A percentile compares a stretch with the other conserved stretches of the same genome.
Conservation (phyloP, 2,888 invertebrate genomes). For the Salpingus planirostris region DNA sequence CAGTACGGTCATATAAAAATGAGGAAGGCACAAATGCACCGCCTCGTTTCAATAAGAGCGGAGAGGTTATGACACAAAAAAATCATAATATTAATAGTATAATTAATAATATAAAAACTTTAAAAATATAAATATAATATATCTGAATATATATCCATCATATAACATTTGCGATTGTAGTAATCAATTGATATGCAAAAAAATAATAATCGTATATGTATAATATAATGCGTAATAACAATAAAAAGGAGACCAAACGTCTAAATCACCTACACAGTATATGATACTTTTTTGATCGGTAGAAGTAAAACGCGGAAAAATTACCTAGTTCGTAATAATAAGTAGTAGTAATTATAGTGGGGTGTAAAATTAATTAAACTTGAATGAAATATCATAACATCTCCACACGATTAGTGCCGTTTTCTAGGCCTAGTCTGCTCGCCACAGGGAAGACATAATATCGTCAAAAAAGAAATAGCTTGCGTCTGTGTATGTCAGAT, state of each 20-base stretch:
- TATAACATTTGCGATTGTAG: too few species aligned
- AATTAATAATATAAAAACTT: slow-evolving; percentile 23
- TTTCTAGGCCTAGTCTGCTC: slow-evolving; percentile 34
- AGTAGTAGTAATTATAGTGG: too few species aligned
- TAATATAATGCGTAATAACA: slow-evolving; percentile 6
- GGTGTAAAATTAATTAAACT: too few species aligned
- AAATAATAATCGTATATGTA: too few species aligned
- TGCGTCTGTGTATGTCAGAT: slow-evolving; percentile 23
- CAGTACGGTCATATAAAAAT: slow-evolving; percentile 37
- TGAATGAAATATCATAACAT: slow-evolving; percentile 40
- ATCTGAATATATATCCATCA: slow-evolving; percentile 16
- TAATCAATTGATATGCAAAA: slow-evolving; percentile 7
- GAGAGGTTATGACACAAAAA: slow-evolving; percentile 38
- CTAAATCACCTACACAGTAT: slow-evolving; percentile 15
- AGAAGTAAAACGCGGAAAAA: slow-evolving; percentile 21
- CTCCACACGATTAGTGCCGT: slow-evolving; percentile 38
- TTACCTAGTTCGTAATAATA: too few species aligned
- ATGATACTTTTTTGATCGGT: slow-evolving; percentile 14
- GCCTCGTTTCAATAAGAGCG: slow-evolving; percentile 33
- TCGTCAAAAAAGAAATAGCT: slow-evolving; percentile 26
- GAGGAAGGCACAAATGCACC: slow-evolving; percentile 40
- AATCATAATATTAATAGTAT: too few species aligned
- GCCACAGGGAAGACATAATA: slow-evolving; percentile 35
- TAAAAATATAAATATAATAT: slow-evolving; percentile 24
- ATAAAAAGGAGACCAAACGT: slow-evolving; percentile 14